Base-by-base conservation (phyloP, 2,113 vertebrate genomes). In the Burhinus oedicnemus region DNA sequence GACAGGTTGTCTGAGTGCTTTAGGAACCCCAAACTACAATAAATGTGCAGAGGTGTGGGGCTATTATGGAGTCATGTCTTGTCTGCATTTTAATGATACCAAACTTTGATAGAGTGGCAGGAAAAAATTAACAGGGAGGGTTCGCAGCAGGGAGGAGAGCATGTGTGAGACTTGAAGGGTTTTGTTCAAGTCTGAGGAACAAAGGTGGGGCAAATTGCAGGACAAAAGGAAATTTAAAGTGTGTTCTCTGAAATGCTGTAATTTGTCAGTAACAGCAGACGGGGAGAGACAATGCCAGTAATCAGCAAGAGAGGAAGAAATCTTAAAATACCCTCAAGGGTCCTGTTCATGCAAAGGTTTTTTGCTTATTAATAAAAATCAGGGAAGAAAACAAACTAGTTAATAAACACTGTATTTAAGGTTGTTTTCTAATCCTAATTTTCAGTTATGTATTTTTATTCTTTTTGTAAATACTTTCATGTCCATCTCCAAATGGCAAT, bases 11-110 rank as follows among this genome's bases (percentile, higher is more conserved):
- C 15, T 2, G 32, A 47, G 68, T 4, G 61, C 19, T 68, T 62
- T 62, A 77, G 93, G 76, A 75, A 4, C 60, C 38, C 52, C 26
- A 69, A 22, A 45, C 4, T 21, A 19, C 40, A 55, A 11, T 8
- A 64, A 47, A 51, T 13, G 49, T 51, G 49, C 22, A 51, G 40
- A 52, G 38, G 19, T 25, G 29, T 26, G 26, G 69, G 91, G 62
- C 22, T 44, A 0, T 36, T 40, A 3, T 0, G 26, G 60, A 71
- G 8, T 20, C 32, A 4, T 0, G 3, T 20, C 55, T 44, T 18
- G 11, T 29, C 61, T 62, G 88, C 19, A 9, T 47, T 69, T 61
- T 51, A 62, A 18, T 91, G 62, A 36, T 38, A 68, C 11, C 27
- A 23, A 23, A 27, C 15, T 29, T n/a, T 21, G 21, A 42, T 27